Base-by-base conservation (phyloP, 2,888 invertebrate species). In the Leucophenga montana region DNA sequence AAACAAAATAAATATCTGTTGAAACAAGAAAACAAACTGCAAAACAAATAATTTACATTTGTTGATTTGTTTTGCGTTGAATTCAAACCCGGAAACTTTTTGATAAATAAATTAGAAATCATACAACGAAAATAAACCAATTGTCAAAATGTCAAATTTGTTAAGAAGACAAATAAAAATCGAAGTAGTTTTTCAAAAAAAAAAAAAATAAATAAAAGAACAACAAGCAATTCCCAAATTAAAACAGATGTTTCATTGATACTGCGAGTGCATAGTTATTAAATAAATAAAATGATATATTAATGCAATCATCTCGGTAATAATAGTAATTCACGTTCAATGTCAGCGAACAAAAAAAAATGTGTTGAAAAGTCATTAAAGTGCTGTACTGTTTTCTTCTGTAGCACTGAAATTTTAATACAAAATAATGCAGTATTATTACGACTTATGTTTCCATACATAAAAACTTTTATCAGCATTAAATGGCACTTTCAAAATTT, bases 101-200 rank as follows among this genome's bases (percentile, higher is more conserved):
- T 54, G 72, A 70, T 68, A 75, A 75, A 75, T 71, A 75, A 73
- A 75, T 74, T 72, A 74, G 66, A 70, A 72, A 71, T 54, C 75
- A 65, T 59, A 68, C 67, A 68, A 69, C 54, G 69, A 70, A 68
- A 73, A 76, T 64, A 69, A 72, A 59, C 61, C 33, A 77, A 74
- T 75, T 71, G 79, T 75, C 77, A 78, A 78, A 74, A 75, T 76
- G 82, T 82, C 79, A 80, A 80, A 80, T 80, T 77, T 73, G 75
- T 18, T 54, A 20, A 53, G 14, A 53, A 14, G 9, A 53, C 9
- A 53, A n/a, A 31, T 31, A 27, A 59, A 13, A 59, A n/a, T 59
- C n/a, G 33, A 3, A 27, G 27, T 20, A 18, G 53, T 53, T 14
- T 3, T 11, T 6, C 54, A 31, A 57, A 57, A 20, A 20, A 57